Conservation (phyloP, 2,797 vertebrate genomes). For the Protosalanx chinensis region DNA sequence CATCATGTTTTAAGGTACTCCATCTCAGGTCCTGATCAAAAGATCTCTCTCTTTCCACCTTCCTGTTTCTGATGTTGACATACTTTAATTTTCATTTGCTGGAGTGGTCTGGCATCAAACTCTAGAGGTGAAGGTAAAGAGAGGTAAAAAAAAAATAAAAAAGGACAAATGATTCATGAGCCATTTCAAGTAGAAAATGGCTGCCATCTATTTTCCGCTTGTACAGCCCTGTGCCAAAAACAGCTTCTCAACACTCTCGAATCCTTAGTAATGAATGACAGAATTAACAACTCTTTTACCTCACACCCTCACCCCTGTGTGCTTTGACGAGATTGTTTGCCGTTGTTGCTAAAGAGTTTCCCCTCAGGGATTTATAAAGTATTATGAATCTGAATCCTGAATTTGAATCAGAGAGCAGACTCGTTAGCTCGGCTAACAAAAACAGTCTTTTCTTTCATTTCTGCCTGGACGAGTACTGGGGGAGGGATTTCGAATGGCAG, state of each 20-base stretch:
- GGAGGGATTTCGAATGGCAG: no score
- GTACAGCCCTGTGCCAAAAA: constrained; percentile 17
- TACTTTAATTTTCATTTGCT: constrained; percentile 6
- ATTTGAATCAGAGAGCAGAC: not conserved
- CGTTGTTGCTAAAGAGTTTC: no score
- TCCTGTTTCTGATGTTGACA: constrained; percentile 3
- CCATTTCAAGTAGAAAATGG: constrained; percentile 22
- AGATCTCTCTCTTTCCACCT: not conserved
- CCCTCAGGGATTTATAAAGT: no score
- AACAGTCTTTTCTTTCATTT: constrained; percentile 1
- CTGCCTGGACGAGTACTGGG: not conserved
- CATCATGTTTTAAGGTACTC: no score
- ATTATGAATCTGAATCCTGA: no score
- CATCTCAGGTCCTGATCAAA: not conserved
- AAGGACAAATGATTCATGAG: constrained; percentile 38
- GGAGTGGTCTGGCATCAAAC: constrained; percentile 26
- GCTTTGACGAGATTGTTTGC: no score
- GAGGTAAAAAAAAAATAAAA: constrained; percentile 22
- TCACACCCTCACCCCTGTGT: no score
- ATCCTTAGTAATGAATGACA: constrained; percentile 17
- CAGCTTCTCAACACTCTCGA: constrained; percentile 11
- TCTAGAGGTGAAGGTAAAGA: constrained; percentile 5
- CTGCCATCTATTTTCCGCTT: constrained; percentile 12
- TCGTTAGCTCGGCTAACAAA: constrained; percentile 1
- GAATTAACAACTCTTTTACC: not conserved